Base-by-base conservation (phyloP, 2,888 invertebrate genomes). In the Hypsopygia costalis region DNA sequence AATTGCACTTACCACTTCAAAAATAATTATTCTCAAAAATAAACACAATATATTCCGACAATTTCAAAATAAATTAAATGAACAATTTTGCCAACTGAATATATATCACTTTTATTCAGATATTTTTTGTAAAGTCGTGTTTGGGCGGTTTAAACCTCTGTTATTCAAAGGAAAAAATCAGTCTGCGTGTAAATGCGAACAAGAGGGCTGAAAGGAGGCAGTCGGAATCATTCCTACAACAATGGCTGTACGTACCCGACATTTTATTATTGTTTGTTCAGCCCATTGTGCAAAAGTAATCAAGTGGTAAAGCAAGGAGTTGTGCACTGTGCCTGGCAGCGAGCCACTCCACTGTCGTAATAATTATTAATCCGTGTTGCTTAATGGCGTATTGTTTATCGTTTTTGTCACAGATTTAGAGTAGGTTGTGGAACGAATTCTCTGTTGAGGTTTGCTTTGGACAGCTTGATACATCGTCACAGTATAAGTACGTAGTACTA, bases 231-330 rank as follows among this genome's bases (percentile, higher is more conserved):
- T 65, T 65, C 65, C 58, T 57, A 49, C 45, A 54, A 69, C 61
- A 66, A 70, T 66, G 57, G 60, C 56, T 34, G 25, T 41, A 41
- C 34, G 37, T 36, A 53, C 46, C 49, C 56, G 60, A 62, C 62
- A 58, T 69, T 70, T 70, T 62, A 70, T 76, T 70, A 67, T 65
- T 69, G 69, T 77, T 75, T 69, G 67, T 67, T 62, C 59, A 51
- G 54, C 47, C 63, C 51, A 70, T 76, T 74, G 70, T 73, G 61
- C 51, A 49, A 54, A 63, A 64, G 69, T 70, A 72, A 73, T 79
- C 71, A 65, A 68, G 60, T 68, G 71, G 66, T 73, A 59, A 69
- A 66, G 62, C 65, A 68, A 70, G 65, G 60, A 70, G 62, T 68
- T 62, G 56, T 62, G 40, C 52, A 58, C 62, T 71, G 71, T 46